Evolutionary conservation across 2,888 invertebrate species (phyloP).

Genomic region (Cryptus viduatorius): DNA sequence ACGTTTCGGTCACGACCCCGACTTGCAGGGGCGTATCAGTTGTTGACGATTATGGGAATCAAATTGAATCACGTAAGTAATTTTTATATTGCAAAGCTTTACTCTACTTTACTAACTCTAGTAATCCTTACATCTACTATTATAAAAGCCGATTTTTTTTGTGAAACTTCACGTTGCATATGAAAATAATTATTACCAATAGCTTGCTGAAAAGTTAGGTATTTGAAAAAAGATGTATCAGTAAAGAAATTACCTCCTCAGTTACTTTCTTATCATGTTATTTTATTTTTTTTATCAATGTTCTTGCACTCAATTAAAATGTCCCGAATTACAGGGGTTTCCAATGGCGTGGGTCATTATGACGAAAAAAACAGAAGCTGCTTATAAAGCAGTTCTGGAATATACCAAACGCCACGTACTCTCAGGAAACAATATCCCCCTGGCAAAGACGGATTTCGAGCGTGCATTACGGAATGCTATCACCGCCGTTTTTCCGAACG

Average conservation of each 20-base stretch:
- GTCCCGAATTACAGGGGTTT: constrained; percentile 13
- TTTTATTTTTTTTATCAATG: not conserved
- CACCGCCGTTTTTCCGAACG: constrained; percentile 8
- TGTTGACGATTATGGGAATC: not conserved
- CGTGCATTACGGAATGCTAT: constrained; percentile 45
- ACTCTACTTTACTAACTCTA: too few species aligned
- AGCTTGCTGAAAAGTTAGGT: too few species aligned
- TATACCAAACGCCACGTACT: constrained; percentile 1
- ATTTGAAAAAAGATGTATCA: too few species aligned
- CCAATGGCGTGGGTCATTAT: constrained; percentile 35
- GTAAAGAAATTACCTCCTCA: too few species aligned
- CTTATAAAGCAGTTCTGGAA: constrained; percentile 29
- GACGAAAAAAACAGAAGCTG: constrained; percentile 34
- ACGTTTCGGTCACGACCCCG: not conserved
- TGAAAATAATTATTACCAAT: too few species aligned
- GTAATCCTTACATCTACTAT: too few species aligned
- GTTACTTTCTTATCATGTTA: too few species aligned
- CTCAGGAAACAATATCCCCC: not conserved
- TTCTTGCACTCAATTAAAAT: not conserved
- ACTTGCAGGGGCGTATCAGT: not conserved
- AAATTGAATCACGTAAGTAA: not conserved
- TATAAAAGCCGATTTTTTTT: too few species aligned
- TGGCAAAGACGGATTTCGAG: constrained; percentile 48
- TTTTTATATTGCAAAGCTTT: not conserved
- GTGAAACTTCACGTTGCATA: too few species aligned